Evolutionary conservation across 2,888 invertebrate genomes (phyloP), one percentile per base, ranked within the genome.

Genomic region (Bugulina stolonifera): DNA sequence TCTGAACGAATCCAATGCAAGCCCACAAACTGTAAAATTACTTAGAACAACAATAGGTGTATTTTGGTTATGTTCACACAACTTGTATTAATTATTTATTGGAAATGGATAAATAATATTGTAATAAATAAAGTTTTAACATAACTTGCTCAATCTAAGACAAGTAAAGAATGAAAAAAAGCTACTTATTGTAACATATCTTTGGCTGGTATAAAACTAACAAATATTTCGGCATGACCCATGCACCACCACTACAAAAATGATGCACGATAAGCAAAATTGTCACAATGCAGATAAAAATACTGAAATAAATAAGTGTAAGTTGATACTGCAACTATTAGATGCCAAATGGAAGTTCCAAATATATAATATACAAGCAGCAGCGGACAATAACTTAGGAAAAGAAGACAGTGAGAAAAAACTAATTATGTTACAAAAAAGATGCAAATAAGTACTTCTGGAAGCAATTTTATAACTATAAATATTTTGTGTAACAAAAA

Each of bases 241-340:
- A 57, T 57, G 57, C 64, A 64, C 64, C n/a, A 22, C 27, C 10
- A 22, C 64, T 29, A 2, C 32, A 64, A 5, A 18, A 10, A n/a
- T 2, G 32, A 64, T 64, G 64, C 64, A 64, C 25, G 64, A 22
- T 27, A 64, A 64, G 64, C 29, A 64, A 64, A 64, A 64, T 64
- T 64, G 64, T 64, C 64, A 32, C 25, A 64, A 64, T 64, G 64
- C 64, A 64, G 22, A 57, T 32, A 64, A 64, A 64, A 64, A 64
- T 64, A 64, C 27, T 64, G 64, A 64, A 64, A 32, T 64, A 64
- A 64, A 64, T 64, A 64, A 64, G 32, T 32, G 27, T 64, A 64
- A 64, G 10, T 29, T n/a, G 25, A 32, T 27, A 32, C 2, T 25
- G 64, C 3, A 29, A 2, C 29, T 14, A 64, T 25, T 3, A 3